A percentile compares a stretch with the other conserved stretches of the same genome.
phyloP scores from a whole-genome alignment of 2,888 invertebrate genomes.

The Sphaerophoria taeniata region DNA sequence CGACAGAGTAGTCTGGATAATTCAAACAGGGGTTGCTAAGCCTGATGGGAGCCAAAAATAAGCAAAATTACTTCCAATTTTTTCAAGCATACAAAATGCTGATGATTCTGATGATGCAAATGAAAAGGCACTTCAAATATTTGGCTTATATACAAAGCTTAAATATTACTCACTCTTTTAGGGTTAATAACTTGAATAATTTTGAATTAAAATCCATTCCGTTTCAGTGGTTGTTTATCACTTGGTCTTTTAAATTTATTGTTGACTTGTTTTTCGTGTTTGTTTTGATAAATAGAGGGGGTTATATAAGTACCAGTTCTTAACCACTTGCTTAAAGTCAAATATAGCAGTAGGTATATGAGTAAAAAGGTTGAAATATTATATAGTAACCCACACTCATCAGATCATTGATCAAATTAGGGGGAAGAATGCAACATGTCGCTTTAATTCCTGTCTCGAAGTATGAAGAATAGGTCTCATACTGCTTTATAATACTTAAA shows the following conservation, averaged over 20 bases:
- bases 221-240: background rate
- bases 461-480: too few relatives aligned
- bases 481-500: too few relatives aligned
- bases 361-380: too few relatives aligned
- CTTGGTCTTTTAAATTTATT: background rate
- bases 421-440: too few relatives aligned
- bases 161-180: background rate
- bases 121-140: slow-evolving; percentile 16
- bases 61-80: background rate
- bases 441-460: too few relatives aligned
- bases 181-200: slow-evolving; percentile 19
- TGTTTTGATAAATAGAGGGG: too few relatives aligned
- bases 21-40: slow-evolving; percentile 2
- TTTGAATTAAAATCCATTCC: slow-evolving; percentile 6
- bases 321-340: too few relatives aligned
- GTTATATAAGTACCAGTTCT: too few relatives aligned
- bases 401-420: too few relatives aligned
- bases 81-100: background rate
- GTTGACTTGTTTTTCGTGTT: background rate
- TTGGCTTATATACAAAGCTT: background rate
- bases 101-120: slow-evolving; percentile 3
- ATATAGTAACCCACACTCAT: too few relatives aligned
- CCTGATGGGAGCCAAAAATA: background rate
- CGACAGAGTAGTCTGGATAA: background rate
- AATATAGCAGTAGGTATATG: too few relatives aligned